Percentiles rank a stretch among this genome's conserved stretches.
Conservation (phyloP, 2,797 vertebrate genomes). For the Takifugu rubripes region DNA sequence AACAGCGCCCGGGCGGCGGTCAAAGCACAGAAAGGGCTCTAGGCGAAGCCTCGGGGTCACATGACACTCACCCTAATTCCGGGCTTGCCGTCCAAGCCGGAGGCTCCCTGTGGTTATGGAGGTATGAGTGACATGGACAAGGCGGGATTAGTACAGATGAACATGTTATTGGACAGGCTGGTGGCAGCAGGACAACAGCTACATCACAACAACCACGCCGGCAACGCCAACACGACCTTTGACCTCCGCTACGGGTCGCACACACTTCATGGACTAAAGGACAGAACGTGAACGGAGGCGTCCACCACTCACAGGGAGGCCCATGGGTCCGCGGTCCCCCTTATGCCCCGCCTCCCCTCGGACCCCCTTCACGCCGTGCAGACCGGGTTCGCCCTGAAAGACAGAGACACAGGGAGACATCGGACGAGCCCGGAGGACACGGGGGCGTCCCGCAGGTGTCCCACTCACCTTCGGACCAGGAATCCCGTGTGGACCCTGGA, state of each 20-base stretch:
- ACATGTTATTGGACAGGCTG: slow-evolving; percentile 74
- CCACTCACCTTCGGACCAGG: slow-evolving; percentile 91
- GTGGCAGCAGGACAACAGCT: slow-evolving; percentile 66
- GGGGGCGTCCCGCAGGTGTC: too few relatives aligned
- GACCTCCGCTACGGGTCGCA: not conserved
- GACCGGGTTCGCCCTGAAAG: slow-evolving; percentile 88
- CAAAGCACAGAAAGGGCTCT: too few relatives aligned
- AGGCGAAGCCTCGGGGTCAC: slow-evolving; percentile 72
- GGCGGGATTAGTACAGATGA: slow-evolving; percentile 93
- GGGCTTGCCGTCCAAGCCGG: slow-evolving; percentile 99
- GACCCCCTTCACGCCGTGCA: slow-evolving; percentile 93
- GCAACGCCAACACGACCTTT: not conserved
- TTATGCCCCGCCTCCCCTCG: slow-evolving; percentile 96
- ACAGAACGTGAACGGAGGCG: slow-evolving; percentile 8
- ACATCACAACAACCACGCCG: slow-evolving; percentile 38
- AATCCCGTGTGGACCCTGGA: slow-evolving; percentile 96
- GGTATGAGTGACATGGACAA: slow-evolving; percentile 94
- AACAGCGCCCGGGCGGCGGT: slow-evolving; percentile 32
- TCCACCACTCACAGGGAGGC: slow-evolving; percentile 94
- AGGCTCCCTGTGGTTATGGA: slow-evolving; percentile 97
- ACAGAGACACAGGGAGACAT: not conserved
- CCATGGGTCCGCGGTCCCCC: slow-evolving; percentile 97
- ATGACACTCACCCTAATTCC: slow-evolving; percentile 96
- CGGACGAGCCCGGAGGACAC: too few relatives aligned
- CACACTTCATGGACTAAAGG: slow-evolving; percentile 9